phyloP scores from a whole-genome alignment of 2,797 vertebrate species.

The Tolypeutes matacus region DNA sequence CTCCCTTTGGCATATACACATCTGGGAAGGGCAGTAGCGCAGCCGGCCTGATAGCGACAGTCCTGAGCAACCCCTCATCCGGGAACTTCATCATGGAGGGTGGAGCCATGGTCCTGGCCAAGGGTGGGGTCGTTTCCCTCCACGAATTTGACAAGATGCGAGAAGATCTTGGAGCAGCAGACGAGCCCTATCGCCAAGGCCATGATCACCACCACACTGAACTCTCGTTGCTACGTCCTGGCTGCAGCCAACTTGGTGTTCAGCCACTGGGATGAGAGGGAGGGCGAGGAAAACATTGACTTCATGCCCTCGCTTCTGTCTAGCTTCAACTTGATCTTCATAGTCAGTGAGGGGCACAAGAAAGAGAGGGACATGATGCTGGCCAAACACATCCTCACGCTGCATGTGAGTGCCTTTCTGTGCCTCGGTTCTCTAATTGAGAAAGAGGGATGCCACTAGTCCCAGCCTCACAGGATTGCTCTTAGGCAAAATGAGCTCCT shows the following conservation, averaged over 20 bases:
- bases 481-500: neutral
- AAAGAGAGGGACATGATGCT: slow-evolving; percentile 96
- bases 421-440: neutral
- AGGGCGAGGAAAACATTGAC: slow-evolving; percentile 99
- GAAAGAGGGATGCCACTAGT: rapidly evolving
- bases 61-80: slow-evolving; percentile 94
- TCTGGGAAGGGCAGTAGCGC: slow-evolving; percentile 99
- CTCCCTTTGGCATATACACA: slow-evolving; percentile 98
- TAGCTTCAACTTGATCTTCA: slow-evolving; percentile 99
- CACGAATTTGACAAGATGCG: slow-evolving; percentile 99
- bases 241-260: slow-evolving; percentile 99
- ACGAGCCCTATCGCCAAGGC: slow-evolving; percentile 99
- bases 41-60: slow-evolving; percentile 96
- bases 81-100: slow-evolving; percentile 99
- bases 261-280: slow-evolving; percentile 98
- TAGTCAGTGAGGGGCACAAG: slow-evolving; percentile 97
- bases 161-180: slow-evolving; percentile 99
- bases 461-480: too few species aligned
- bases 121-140: slow-evolving; percentile 98
- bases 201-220: slow-evolving; percentile 98
- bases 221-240: slow-evolving; percentile 98
- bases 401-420: slow-evolving; percentile 91
- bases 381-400: slow-evolving; percentile 98
- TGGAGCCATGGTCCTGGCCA: slow-evolving; percentile 98
- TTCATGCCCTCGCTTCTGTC: slow-evolving; percentile 99